Percentiles rank a stretch among this genome's conserved stretches.
Evolutionary conservation across 1,140 invertebrate species (phyloP).

Genomic region (Halictus rubicundus): DNA sequence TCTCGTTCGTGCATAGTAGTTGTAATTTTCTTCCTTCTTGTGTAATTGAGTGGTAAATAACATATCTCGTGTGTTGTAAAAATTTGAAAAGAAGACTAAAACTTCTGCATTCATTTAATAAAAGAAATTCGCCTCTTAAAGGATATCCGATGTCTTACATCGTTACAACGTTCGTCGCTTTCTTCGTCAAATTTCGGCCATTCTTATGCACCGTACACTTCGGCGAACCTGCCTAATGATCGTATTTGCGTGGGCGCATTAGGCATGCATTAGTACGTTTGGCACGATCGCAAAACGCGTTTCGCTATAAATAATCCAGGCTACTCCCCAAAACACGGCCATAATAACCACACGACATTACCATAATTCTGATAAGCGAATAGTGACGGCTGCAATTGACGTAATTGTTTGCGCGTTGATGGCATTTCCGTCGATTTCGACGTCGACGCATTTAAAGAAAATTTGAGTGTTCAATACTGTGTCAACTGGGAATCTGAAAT

Average conservation of each 20-base stretch:
- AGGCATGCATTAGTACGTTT: conserved; percentile 58
- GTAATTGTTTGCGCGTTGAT: conserved; percentile 45
- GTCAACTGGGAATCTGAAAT: too few relatives aligned
- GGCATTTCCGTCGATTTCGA: conserved; percentile 20
- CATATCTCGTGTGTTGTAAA: too few relatives aligned
- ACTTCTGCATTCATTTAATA: too few relatives aligned
- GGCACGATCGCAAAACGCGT: conserved; percentile 54
- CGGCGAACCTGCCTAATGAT: conserved; percentile 55
- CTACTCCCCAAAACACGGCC: conserved; percentile 47
- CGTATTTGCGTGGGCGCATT: conserved; percentile 61
- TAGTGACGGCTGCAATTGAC: conserved; percentile 59
- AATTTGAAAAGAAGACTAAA: too few relatives aligned
- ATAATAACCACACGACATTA: conserved; percentile 61
- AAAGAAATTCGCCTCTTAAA: too few relatives aligned
- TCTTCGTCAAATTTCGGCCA: not conserved
- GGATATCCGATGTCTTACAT: too few relatives aligned
- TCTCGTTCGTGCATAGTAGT: too few relatives aligned
- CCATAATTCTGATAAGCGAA: conserved; percentile 65
- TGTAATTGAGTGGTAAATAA: too few relatives aligned
- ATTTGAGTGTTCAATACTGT: too few relatives aligned
- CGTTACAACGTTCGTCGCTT: not conserved
- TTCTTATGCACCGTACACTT: not conserved
- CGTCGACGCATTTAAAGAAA: too few relatives aligned
- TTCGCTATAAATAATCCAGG: conserved; percentile 64
- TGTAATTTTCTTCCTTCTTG: too few relatives aligned